Conservation (phyloP, 2,113 vertebrate species). For the Saguinus imperator region DNA sequence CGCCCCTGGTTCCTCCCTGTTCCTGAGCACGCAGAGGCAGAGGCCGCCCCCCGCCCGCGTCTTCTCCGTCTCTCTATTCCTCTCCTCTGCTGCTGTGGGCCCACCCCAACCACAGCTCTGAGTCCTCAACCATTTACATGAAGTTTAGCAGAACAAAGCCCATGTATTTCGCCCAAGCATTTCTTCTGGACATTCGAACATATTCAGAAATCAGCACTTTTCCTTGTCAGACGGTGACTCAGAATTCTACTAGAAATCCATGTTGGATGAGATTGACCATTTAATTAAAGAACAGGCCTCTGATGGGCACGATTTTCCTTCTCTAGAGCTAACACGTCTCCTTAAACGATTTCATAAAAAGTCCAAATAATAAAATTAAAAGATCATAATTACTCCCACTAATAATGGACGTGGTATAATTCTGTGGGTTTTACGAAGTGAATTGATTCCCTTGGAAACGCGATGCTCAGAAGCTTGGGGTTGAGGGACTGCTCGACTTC, state of each 20-base stretch:
- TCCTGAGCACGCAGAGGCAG: neutral
- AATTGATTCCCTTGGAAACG: neutral
- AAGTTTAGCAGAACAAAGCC: neutral
- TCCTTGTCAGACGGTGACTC: neutral
- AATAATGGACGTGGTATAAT: neutral
- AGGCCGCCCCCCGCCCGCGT: accelerated
- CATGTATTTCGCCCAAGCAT: neutral
- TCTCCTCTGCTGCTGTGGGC: neutral
- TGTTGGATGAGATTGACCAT: accelerated
- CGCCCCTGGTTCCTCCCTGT: accelerated
- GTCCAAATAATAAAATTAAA: neutral
- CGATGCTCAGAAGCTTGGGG: accelerated
- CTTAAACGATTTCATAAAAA: neutral
- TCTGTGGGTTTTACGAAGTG: neutral
- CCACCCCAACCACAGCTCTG: neutral
- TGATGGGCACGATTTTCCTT: neutral
- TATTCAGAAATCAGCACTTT: neutral
- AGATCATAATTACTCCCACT: neutral
- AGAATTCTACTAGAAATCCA: neutral
- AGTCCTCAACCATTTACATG: neutral
- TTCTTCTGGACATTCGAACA: neutral
- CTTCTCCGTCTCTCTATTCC: neutral
- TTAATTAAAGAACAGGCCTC: neutral
- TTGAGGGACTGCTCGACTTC: neutral
- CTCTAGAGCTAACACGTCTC: neutral